Evolutionary conservation across 2,797 vertebrate species (phyloP), one percentile per base, ranked within the genome.

Genomic region (Mormyrops boulengeri): DNA sequence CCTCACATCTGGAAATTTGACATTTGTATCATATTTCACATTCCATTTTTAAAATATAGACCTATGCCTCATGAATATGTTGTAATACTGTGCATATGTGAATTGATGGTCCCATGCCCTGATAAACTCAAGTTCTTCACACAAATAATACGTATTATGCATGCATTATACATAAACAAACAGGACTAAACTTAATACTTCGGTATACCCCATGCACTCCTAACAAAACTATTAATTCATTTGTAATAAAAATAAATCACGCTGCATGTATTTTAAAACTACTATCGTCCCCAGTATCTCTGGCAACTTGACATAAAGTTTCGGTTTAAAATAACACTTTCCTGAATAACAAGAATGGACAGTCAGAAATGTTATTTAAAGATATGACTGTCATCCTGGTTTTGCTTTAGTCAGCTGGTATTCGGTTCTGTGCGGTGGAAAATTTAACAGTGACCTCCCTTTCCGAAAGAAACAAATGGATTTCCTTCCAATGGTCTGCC

Each of bases 311-410:
- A 69, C 66, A 30, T 30, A 17, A 69, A 69, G 30, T 69, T 69
- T 34, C 66, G 34, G 66, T 34, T 69, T 69, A 38, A 69, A 69
- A 34, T 69, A 69, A 69, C 30, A 34, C 30, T 69, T 34, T 69
- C 66, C 66, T 69, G 66, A 14, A 69, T 69, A 34, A 69, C 30
- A 69, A 69, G 66, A 38, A 34, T 38, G 66, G 66, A 14, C 66
- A 69, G 53, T 19, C 53, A 57, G 53, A 57, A 57, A 19, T 57
- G 30, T 69, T 12, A 69, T 69, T 30, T 69, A 69, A 69, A 84
- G 11, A 90, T 89, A 88, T 90, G 90, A 91, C 90, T 66, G 60
- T 69, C 26, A 69, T 34, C 9, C 8, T 30, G 7, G 5, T 52
- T 60, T 55, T n/a, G 55, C 41, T 41, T 62, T 34, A 62, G 47